phyloP scores from a whole-genome alignment of 1,140 invertebrate species.

The Drosophila guanche region DNA sequence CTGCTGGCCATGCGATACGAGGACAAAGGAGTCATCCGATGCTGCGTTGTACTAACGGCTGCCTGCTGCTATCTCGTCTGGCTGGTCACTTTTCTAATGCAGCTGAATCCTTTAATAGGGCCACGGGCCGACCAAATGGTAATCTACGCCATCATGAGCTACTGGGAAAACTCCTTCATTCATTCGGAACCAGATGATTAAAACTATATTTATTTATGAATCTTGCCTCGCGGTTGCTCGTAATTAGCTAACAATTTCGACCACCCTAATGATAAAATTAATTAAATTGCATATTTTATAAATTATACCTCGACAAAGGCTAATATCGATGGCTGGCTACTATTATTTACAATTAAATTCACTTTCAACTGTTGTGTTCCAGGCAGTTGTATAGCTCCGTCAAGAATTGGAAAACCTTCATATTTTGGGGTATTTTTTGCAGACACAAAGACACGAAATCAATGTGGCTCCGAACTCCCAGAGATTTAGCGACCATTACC shows the following conservation, averaged over 20 bases:
- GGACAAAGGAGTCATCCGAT: conserved; percentile 42
- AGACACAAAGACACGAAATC: conserved; percentile 16
- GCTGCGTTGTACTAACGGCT: conserved; percentile 43
- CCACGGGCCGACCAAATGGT: conserved; percentile 26
- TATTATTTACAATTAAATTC: background rate
- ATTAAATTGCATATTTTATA: too few species aligned
- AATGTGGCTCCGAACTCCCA: conserved; percentile 19
- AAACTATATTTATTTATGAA: too few species aligned
- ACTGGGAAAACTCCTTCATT: conserved; percentile 52
- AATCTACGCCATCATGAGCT: conserved; percentile 45
- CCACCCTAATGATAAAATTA: too few species aligned
- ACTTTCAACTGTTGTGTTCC: background rate
- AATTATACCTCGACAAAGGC: too few species aligned
- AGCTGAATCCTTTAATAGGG: conserved; percentile 58
- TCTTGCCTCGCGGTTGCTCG: too few species aligned
- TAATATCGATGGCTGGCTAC: too few species aligned
- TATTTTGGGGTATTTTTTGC: conserved; percentile 11
- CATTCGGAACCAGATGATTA: conserved; percentile 9
- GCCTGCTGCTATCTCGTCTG: conserved; percentile 64
- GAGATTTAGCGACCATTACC: background rate
- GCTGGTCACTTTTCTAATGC: conserved; percentile 62
- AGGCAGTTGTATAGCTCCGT: conserved; percentile 16
- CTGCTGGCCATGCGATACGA: conserved; percentile 16
- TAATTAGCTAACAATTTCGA: too few species aligned
- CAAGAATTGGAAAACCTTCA: conserved; percentile 22